phyloP scores from a whole-genome alignment of 2,888 invertebrate genomes.

The Creontiades dilutus region DNA sequence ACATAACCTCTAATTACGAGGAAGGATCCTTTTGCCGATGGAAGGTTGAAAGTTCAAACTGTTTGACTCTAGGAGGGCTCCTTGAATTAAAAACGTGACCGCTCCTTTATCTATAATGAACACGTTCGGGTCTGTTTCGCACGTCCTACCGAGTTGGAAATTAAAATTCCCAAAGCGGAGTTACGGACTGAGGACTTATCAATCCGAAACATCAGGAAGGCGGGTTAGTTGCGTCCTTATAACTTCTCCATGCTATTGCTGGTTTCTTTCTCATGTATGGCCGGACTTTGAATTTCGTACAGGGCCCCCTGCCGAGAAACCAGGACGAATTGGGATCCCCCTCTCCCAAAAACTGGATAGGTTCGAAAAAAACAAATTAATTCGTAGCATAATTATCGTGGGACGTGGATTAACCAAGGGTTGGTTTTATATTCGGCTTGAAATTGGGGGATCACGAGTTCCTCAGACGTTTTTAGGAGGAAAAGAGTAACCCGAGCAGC shows the following conservation, averaged over 20 bases:
- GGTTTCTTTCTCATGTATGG: not conserved
- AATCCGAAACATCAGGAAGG: constrained; percentile 48
- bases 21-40: constrained; percentile 22
- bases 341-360: not conserved
- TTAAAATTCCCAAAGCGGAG: constrained; percentile 64
- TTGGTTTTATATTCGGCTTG: not conserved
- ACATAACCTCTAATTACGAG: not conserved
- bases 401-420: constrained; percentile 17
- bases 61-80: constrained; percentile 55
- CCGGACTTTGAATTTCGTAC: not conserved
- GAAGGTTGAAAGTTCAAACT: constrained; percentile 62
- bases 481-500: not conserved
- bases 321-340: constrained; percentile 14
- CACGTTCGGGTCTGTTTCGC: constrained; percentile 69
- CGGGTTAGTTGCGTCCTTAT: constrained; percentile 5
- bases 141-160: constrained; percentile 69
- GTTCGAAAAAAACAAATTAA: constrained; percentile 38
- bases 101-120: constrained; percentile 69
- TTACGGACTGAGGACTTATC: constrained; percentile 36
- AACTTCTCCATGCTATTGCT: not conserved
- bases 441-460: constrained; percentile 57
- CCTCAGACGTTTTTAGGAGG: not conserved
- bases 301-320: constrained; percentile 36
- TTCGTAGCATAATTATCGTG: constrained; percentile 60
- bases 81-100: constrained; percentile 71